Percentiles rank a stretch among this genome's conserved stretches.
Conservation (phyloP, 2,113 vertebrate genomes). For the Pedetes capensis region DNA sequence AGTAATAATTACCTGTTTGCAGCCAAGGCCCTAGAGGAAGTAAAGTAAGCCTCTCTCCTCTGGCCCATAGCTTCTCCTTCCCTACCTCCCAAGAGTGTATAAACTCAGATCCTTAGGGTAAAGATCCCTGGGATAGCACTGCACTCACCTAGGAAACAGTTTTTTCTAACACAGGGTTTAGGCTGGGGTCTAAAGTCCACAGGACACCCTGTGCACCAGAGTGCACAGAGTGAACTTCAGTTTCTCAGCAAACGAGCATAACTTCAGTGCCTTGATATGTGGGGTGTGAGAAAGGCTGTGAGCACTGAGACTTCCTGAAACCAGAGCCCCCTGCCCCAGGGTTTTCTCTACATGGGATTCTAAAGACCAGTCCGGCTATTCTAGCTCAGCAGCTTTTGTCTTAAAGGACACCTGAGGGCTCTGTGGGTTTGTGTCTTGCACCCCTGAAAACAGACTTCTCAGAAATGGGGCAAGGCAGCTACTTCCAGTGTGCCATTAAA, state of each 20-base stretch:
- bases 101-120: not conserved
- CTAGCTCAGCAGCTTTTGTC: not conserved
- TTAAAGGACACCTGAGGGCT: not conserved
- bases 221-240: not conserved
- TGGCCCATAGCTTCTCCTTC: not conserved
- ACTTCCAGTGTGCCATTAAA: not conserved
- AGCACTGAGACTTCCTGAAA: conserved; percentile 1
- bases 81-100: not conserved
- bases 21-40: not conserved
- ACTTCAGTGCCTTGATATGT: not conserved
- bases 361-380: not conserved
- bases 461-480: not conserved
- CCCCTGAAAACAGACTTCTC: not conserved
- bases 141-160: not conserved
- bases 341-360: not conserved
- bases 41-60: not conserved
- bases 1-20: conserved; percentile 41
- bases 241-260: conserved; percentile 29
- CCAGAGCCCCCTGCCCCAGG: not conserved
- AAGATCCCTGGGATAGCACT: not conserved
- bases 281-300: not conserved
- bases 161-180: not conserved
- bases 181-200: conserved; percentile 7
- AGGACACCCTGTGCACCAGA: not conserved
- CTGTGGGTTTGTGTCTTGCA: not conserved